Evolutionary conservation across 2,797 vertebrate genomes (phyloP), one percentile per base, ranked within the genome.

Genomic region (Perodicticus potto): DNA sequence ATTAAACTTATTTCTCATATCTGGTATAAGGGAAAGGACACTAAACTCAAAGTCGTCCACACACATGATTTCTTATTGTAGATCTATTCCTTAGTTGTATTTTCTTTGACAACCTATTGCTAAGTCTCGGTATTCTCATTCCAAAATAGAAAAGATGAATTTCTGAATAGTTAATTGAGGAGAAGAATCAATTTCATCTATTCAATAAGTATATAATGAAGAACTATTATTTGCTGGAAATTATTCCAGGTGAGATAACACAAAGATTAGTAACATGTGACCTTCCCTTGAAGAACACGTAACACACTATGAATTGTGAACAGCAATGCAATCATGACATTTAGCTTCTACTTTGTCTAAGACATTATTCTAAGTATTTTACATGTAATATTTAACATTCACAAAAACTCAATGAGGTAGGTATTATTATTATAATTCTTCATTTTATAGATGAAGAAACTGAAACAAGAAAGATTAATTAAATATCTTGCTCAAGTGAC

Each of bases 221-320:
- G 86, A 96, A 63, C 37, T 77, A 67, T 20, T 78, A 69, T 17
- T 61, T 83, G 8, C 73, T 83, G 80, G 43, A 92, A 97, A 74
- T 12, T 89, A 17, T 74, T 6, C 27, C 40, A 55, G 10, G 14
- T 61, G 37, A 32, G 40, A 86, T 61, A 32, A 49, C 13, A 80
- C 49, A 32, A 84, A 80, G 32, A 40, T 53, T 10, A 93, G 7
- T 23, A 89, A 61, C 9, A 29, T 25, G 12, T 55, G 17, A 34
- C 32, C 76, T 32, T 80, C 7, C 43, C 63, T 82, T 83, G 61
- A 93, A 65, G 25, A 93, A 55, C 17, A 91, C 43, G 69, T 2
- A 57, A 29, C 40, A 72, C 34, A 57, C 6, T 23, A 16, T 81
- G 3, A 87, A 49, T n/a, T 67, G 55, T 7, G 86, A 65, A 53